phyloP scores from a whole-genome alignment of 2,797 vertebrate genomes.

The Lacerta viridis region DNA sequence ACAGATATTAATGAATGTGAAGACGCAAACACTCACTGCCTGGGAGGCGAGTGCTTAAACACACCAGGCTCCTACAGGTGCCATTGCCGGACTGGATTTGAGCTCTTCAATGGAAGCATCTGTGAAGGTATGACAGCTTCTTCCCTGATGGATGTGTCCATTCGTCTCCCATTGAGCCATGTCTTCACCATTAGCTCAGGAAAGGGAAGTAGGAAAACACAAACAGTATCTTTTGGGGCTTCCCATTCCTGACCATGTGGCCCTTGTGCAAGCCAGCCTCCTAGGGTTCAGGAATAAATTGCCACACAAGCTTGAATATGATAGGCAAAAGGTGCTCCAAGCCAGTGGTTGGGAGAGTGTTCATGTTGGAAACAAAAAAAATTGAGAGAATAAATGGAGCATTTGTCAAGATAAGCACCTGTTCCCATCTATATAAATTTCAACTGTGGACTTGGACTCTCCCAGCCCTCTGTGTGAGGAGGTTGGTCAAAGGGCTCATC shows the following conservation, averaged over 20 bases:
- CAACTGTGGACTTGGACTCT: neutral
- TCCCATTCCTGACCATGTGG: neutral
- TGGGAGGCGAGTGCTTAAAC: conserved; percentile 90
- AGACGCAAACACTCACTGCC: conserved; percentile 85
- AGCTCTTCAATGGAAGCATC: conserved; percentile 69
- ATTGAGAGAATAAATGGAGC: neutral
- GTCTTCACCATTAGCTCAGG: neutral
- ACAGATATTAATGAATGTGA: conserved; percentile 93
- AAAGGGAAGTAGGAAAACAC: neutral
- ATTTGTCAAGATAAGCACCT: neutral
- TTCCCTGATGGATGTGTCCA: neutral
- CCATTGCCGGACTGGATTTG: conserved; percentile 86
- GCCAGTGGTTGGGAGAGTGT: neutral
- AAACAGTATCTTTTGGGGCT: neutral
- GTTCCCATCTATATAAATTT: neutral
- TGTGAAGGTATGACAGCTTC: conserved; percentile 74
- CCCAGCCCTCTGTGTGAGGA: neutral
- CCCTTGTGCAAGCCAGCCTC: neutral
- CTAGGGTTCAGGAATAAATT: neutral
- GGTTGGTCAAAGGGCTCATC: neutral
- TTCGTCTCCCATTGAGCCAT: neutral
- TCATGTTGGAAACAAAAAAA: neutral
- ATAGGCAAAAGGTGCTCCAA: neutral
- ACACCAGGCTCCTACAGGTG: conserved; percentile 87
- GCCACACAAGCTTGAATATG: neutral